These are phyloP conservation scores for Lottia scabra DNA, from an alignment of 2,888 invertebrate species.

Conservation along the genomic window DNA sequence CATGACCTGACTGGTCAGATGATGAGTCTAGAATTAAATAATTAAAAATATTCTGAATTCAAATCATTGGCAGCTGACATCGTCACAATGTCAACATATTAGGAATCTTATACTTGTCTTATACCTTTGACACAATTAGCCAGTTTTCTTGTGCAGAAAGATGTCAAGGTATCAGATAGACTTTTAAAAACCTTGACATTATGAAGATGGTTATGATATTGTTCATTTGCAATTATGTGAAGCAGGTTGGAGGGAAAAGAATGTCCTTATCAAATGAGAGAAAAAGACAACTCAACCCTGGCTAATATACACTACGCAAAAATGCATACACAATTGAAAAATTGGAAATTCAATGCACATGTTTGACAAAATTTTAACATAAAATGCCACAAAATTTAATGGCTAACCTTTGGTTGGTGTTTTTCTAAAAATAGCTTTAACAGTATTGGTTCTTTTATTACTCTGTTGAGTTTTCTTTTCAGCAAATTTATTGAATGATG, in stretches of 20 bases:
- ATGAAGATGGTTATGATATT: no score
- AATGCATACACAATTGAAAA: not conserved
- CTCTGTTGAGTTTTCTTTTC: conserved; percentile 86
- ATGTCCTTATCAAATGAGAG: no score
- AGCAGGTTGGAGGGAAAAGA: no score
- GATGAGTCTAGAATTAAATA: conserved; percentile 25
- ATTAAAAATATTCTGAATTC: not conserved
- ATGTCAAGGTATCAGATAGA: no score
- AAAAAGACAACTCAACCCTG: no score
- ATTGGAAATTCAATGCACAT: not conserved
- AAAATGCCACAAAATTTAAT: not conserved
- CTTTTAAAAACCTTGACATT: no score
- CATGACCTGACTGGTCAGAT: conserved; percentile 11
- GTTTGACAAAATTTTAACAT: not conserved
- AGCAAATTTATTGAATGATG: conserved; percentile 82
- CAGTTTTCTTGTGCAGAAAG: no score
- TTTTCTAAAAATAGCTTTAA: conserved; percentile 80
- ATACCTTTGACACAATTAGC: no score
- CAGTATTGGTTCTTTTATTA: conserved; percentile 82
- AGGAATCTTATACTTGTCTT: no score
- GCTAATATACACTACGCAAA: no score
- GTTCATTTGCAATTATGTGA: no score
- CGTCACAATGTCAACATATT: no score
- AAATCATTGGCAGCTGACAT: not conserved
- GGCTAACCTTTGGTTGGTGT: conserved; percentile 62